Evolutionary conservation across 2,797 vertebrate genomes (phyloP).

Genomic region (Thamnophis elegans): DNA sequence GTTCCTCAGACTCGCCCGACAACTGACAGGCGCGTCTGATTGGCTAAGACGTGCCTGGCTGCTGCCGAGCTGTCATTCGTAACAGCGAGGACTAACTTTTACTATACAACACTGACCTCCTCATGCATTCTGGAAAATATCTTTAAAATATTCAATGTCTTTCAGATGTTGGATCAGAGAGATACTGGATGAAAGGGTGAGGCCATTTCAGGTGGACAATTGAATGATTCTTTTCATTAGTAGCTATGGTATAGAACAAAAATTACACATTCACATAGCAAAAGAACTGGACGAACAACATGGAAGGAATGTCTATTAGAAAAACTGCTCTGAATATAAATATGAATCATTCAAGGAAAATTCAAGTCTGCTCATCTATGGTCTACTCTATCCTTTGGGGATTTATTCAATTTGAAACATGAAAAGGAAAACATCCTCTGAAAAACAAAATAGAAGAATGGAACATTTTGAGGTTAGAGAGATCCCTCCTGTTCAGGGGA

Average conservation of each 20-base stretch:
- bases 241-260: slow-evolving; percentile 14
- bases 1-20: too few relatives aligned
- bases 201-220: not conserved
- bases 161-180: not conserved
- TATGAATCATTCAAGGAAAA: slow-evolving; percentile 14
- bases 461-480: slow-evolving; percentile 31
- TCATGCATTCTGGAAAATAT: not conserved
- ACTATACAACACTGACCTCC: too few relatives aligned
- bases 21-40: too few relatives aligned
- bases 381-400: slow-evolving; percentile 35
- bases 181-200: not conserved
- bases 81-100: too few relatives aligned
- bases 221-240: not conserved
- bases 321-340: not conserved
- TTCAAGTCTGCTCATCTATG: slow-evolving; percentile 23
- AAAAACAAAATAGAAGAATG: slow-evolving; percentile 38
- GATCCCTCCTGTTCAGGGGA: slow-evolving; percentile 8
- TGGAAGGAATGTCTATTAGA: slow-evolving; percentile 21
- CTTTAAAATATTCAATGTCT: not conserved
- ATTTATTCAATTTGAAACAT: slow-evolving; percentile 53
- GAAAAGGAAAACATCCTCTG: slow-evolving; percentile 47
- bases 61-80: too few relatives aligned
- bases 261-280: not conserved
- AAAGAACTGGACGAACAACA: not conserved
- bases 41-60: too few relatives aligned